Base-by-base conservation (phyloP, 2,113 vertebrate species). In the Microtus pennsylvanicus region DNA sequence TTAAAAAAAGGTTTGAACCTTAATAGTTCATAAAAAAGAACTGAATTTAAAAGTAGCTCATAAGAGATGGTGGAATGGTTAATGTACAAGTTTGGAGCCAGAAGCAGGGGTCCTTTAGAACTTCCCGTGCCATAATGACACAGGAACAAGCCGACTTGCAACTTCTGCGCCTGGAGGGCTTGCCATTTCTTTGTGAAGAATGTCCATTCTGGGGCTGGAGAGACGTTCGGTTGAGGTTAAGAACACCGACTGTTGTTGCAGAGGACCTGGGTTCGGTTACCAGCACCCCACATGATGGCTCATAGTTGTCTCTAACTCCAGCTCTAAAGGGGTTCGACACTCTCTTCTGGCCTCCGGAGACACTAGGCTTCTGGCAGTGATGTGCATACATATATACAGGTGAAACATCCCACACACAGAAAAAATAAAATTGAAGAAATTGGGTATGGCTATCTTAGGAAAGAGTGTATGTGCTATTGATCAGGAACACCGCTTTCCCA, bases 161-260 rank as follows among this genome's bases (percentile, higher is more conserved):
- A 67, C 50, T 86, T 61, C 45, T 89, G 77, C 58, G 30, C 19
- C 16, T 42, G 45, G 86, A 96, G 95, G 63, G 7, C 47, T 82
- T 78, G 47, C 78, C 82, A 94, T 70, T 50, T 87, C 26, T 91
- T 91, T 87, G 42, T 74, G 70, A 97, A 97, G 70, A 94, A 93
- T 81, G 7, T 86, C 58, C 92, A 42, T 82, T 35, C 86, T 95
- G 14, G 14, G n/a, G 13, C n/a, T 42, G 58, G 81, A 63, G 81
- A 83, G 55, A 83, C 28, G 24, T 24, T 50, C 0, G 50, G 50
- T 24, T 12, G 9, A 58, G 58, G 58, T 63, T 30, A 83, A 63
- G 58, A 42, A 26, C 16, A 63, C n/a, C 19, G 14, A 63, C 24
- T 83, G n/a, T 42, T 42, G 52, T 63, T 42, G n/a, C 81, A 83